Evolutionary conservation across 2,888 invertebrate species (phyloP), one percentile per base, ranked within the genome.

Genomic region (Caenorhabditis macrosperma): DNA sequence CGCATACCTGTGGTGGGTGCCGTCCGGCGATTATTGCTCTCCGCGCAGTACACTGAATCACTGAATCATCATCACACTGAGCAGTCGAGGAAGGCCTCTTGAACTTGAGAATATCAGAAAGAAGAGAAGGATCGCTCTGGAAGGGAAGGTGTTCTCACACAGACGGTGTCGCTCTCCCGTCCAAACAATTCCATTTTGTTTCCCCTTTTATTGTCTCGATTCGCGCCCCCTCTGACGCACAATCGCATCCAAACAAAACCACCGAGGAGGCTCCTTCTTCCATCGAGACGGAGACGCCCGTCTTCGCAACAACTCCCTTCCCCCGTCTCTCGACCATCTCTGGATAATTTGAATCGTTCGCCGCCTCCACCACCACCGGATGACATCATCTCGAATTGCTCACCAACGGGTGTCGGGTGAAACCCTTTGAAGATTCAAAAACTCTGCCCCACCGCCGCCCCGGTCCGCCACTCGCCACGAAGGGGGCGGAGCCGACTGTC

Each of bases 131-230:
- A 48, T 24, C 2, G 30, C 12, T n/a, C n/a, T 48, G 38, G 26
- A 60, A 44, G 44, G 38, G 26, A 60, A 44, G 44, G 28, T 12
- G 28, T 35, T 52, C 41, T 55, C 59, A 30, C 35, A 48, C 44
- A 55, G 55, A 55, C 59, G 46, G 59, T 57, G 33, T 48, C 55
- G 20, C 15, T 30, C 33, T 67, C 67, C 67, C 48, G 20, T 46
- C 2, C 48, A 69, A 69, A 69, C 68, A 69, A 69, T 69, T 60
- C 59, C 68, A 60, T 69, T 69, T 69, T 68, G 67, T 67, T 67
- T 67, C 67, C 67, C 55, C n/a, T n/a, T 38, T 38, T 38, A 38
- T 48, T 48, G 52, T 60, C 50, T 50, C 59, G 33, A 4, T 35
- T 68, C 50, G 57, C 48, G n/a, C n/a, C n/a, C 22, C 30, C 28